Conservation (phyloP, 2,797 vertebrate genomes). For the Sparidentex hasta region DNA sequence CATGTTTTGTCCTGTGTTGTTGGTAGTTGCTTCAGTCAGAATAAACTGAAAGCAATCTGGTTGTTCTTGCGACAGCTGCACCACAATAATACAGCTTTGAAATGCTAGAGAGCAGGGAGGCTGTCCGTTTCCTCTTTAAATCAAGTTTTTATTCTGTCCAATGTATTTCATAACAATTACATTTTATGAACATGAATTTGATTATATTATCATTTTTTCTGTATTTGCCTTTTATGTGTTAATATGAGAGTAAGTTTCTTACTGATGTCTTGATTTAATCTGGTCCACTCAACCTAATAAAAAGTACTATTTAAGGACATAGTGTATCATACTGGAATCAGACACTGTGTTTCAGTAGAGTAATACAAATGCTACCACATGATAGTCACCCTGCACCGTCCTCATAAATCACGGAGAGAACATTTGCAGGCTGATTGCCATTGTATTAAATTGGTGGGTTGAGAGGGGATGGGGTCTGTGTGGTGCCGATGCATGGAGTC, state of each 20-base stretch:
- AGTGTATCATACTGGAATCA: neutral
- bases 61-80: no score
- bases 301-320: neutral
- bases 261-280: neutral
- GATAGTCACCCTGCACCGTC: neutral
- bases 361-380: neutral
- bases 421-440: conserved; percentile 32
- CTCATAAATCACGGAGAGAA: conserved; percentile 19
- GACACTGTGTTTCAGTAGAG: conserved; percentile 5
- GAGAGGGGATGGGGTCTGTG: conserved; percentile 1
- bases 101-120: no score
- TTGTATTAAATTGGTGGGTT: conserved; percentile 28
- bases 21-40: no score
- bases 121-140: no score
- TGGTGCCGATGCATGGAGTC: neutral
- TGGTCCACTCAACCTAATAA: neutral
- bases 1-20: no score
- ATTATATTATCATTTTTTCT: neutral
- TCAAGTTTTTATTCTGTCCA: neutral
- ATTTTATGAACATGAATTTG: neutral
- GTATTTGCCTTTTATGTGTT: neutral
- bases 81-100: no score
- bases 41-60: no score
- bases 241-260: neutral
- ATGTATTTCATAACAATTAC: no score